phyloP scores from a whole-genome alignment of 1,140 invertebrate species.

The Helicoverpa zea region DNA sequence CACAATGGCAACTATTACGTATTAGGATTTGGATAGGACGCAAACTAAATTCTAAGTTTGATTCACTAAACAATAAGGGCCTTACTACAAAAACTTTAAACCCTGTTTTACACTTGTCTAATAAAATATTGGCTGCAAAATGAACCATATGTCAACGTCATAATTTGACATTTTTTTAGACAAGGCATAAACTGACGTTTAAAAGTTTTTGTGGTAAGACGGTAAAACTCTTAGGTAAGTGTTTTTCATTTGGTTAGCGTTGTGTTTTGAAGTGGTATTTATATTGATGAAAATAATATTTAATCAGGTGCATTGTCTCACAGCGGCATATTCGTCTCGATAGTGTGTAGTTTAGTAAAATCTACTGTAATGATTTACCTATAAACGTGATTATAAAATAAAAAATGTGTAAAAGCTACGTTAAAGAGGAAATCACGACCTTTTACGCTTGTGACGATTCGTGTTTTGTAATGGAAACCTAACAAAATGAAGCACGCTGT shows the following conservation, averaged over 20 bases:
- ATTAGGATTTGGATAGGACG: constrained; percentile 63
- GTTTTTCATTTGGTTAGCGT: not conserved
- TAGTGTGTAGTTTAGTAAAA: too few species aligned
- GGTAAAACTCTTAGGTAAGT: constrained; percentile 32
- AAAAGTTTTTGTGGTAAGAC: too few species aligned
- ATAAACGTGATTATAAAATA: not conserved
- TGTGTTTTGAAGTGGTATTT: not conserved
- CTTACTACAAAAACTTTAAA: too few species aligned
- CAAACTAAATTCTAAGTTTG: constrained; percentile 58
- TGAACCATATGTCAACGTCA: too few species aligned
- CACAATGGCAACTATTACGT: constrained; percentile 70
- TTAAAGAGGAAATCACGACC: constrained; percentile 31
- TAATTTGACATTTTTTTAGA: too few species aligned
- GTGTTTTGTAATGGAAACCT: constrained; percentile 23
- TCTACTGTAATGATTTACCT: not conserved
- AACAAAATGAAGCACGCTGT: constrained; percentile 5
- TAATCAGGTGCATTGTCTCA: constrained; percentile 8
- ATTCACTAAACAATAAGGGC: constrained; percentile 47
- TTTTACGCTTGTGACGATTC: constrained; percentile 2
- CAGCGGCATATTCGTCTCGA: too few species aligned
- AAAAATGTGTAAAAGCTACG: not conserved
- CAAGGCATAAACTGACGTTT: too few species aligned
- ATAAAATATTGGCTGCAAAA: too few species aligned
- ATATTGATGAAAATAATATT: constrained; percentile 4
- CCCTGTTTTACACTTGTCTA: too few species aligned